Percentiles rank a stretch among this genome's conserved stretches.
Evolutionary conservation across 2,113 vertebrate species (phyloP).

Genomic region (Sturnus vulgaris): DNA sequence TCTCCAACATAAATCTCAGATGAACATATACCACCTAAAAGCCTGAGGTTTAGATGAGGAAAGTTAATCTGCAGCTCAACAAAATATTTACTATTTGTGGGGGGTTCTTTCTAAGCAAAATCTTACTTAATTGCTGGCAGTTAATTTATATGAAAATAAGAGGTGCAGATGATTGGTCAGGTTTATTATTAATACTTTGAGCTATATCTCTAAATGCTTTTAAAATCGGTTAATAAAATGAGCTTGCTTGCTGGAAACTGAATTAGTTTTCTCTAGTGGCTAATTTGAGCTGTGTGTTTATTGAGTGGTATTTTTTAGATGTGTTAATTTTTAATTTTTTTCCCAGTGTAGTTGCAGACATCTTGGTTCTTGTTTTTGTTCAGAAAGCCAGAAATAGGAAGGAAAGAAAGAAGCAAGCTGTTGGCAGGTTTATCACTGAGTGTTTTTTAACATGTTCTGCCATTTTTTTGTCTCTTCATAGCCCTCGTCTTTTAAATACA

Average conservation of each 20-base stretch:
- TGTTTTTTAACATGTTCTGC: not conserved
- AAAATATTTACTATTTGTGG: not conserved
- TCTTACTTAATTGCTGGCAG: not conserved
- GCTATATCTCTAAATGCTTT: not conserved
- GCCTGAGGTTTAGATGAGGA: not conserved
- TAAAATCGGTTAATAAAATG: not conserved
- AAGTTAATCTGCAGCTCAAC: not conserved
- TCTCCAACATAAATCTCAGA: not conserved
- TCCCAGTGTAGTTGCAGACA: not conserved
- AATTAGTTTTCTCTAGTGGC: not conserved
- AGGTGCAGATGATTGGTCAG: not conserved
- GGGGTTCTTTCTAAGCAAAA: fast-evolving
- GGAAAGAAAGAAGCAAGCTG: slow-evolving; percentile 12
- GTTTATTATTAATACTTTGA: not conserved
- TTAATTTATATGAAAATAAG: not conserved
- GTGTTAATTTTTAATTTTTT: not conserved
- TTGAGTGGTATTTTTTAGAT: slow-evolving; percentile 1
- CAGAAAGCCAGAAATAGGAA: slow-evolving; percentile 29
- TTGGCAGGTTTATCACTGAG: slow-evolving; percentile 35
- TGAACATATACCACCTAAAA: not conserved
- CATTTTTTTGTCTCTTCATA: not conserved
- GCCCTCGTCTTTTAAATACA: not conserved
- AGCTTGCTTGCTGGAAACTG: not conserved
- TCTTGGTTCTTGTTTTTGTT: slow-evolving; percentile 27
- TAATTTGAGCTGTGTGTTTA: slow-evolving; percentile 3